Evolutionary conservation across 2,888 invertebrate species (phyloP), one percentile per base, ranked within the genome.

Genomic region (Protodeltote pygarga): DNA sequence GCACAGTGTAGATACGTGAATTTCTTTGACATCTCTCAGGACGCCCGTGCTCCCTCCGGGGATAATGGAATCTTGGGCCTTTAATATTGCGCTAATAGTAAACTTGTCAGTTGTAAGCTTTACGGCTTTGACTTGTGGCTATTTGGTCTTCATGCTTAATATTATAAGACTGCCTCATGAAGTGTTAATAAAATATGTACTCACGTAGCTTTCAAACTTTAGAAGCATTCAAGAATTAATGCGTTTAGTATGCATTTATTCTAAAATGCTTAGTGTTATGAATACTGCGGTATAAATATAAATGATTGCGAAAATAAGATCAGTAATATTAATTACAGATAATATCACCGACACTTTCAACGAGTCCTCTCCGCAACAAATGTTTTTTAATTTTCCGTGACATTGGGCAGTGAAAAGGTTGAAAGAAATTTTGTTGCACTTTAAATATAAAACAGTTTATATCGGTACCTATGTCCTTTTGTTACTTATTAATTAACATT

Each of bases 11-110:
- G 69, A 67, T 75, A 67, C 71, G 71, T 76, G 77, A 78, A 84
- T 83, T 82, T 82, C 79, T 81, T 82, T 82, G 81, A 81, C 81
- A 76, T 81, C 85, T 81, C 80, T 49, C 39, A 72, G 80, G 79
- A 79, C 65, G 62, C 62, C 42, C 64, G 59, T 61, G 60, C 67
- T 70, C 77, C 72, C 75, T 69, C 77, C 45, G 49, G 76, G 77
- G 81, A 79, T 86, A 84, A 87, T 87, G 79, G 83, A 83, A 84
- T 79, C 73, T 60, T 58, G 77, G 79, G 77, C 75, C 81, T 71
- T 75, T 83, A 85, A 82, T 81, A 81, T 78, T 69, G 71, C 71
- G 74, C 73, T 75, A 62, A 72, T 66, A 65, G 60, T 59, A 58
- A 64, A 59, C 48, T 38, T 53, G 24, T 32, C 34, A 25, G 47